Evolutionary conservation across 1,140 invertebrate genomes (phyloP).

Genomic region (Coenobita brevimanus): DNA sequence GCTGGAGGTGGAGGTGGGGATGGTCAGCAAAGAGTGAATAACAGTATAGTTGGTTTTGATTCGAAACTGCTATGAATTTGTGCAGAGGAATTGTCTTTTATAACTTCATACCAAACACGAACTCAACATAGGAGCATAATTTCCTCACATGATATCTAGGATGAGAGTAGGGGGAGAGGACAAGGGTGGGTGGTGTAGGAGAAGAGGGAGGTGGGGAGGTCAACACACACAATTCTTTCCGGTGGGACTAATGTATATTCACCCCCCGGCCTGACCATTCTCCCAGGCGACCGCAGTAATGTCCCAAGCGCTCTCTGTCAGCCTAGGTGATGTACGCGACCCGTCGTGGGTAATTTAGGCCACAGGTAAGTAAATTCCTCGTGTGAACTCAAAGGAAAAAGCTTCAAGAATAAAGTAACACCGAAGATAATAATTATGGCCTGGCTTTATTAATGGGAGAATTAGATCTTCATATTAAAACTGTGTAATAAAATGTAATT

Average conservation of each 20-base stretch:
- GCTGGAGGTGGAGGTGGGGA: background rate
- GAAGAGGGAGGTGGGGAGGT: background rate
- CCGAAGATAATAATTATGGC: no score
- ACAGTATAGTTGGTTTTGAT: no score
- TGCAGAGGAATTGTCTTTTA: no score
- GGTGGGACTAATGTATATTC: slow-evolving; percentile 46
- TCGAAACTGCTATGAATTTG: no score
- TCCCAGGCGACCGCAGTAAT: background rate
- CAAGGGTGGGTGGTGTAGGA: background rate
- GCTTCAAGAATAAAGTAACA: no score
- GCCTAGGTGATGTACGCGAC: background rate
- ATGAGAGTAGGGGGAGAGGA: background rate
- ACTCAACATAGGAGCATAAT: no score
- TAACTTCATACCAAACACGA: no score
- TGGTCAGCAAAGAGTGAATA: background rate
- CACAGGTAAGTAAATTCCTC: background rate
- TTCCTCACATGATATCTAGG: no score
- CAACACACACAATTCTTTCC: slow-evolving; percentile 47
- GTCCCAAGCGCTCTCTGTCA: background rate
- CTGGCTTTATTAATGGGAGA: no score
- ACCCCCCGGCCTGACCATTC: background rate
- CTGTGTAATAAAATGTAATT: no score
- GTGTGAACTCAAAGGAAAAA: background rate
- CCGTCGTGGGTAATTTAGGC: slow-evolving; percentile 18
- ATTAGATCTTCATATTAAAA: no score